A percentile compares a stretch with the other conserved stretches of the same genome.
Conservation (phyloP, 1,140 invertebrate genomes). For the Rhagoletis pomonella region DNA sequence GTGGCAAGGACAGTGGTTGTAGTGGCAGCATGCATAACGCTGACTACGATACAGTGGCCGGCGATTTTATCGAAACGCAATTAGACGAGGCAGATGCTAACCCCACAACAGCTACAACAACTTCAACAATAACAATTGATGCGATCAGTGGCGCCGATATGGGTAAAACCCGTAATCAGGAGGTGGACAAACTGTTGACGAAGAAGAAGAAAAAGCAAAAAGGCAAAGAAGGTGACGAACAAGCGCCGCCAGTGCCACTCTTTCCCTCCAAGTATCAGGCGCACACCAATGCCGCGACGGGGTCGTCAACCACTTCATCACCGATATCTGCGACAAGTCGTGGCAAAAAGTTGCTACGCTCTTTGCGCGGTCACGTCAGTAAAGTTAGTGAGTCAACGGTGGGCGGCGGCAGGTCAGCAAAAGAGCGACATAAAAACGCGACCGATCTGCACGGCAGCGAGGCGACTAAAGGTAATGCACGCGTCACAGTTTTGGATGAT, state of each 20-base stretch:
- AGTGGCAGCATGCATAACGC: constrained; percentile 60
- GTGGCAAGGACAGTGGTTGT: constrained; percentile 63
- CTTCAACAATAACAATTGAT: constrained; percentile 13
- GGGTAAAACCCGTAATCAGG: constrained; percentile 55
- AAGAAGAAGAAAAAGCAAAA: constrained; percentile 39
- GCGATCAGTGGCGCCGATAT: constrained; percentile 61
- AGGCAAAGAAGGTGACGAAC: constrained; percentile 37
- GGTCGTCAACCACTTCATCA: background rate
- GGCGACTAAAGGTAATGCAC: constrained; percentile 66
- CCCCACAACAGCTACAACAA: constrained; percentile 47
- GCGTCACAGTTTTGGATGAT: constrained; percentile 71
- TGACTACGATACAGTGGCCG: constrained; percentile 67
- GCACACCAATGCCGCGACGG: background rate
- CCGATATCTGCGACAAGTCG: constrained; percentile 60
- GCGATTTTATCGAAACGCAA: constrained; percentile 72
- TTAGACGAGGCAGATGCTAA: constrained; percentile 62
- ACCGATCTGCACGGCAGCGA: constrained; percentile 56
- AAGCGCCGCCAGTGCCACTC: constrained; percentile 61
- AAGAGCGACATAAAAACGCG: background rate
- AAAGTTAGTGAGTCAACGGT: constrained; percentile 54
- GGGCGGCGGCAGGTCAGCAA: background rate
- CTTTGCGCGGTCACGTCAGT: constrained; percentile 65
- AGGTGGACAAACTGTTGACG: constrained; percentile 8
- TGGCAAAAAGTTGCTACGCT: constrained; percentile 69
- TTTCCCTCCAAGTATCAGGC: constrained; percentile 65